Conservation (phyloP, 2,888 invertebrate species). For the Steinernema scapterisci region DNA sequence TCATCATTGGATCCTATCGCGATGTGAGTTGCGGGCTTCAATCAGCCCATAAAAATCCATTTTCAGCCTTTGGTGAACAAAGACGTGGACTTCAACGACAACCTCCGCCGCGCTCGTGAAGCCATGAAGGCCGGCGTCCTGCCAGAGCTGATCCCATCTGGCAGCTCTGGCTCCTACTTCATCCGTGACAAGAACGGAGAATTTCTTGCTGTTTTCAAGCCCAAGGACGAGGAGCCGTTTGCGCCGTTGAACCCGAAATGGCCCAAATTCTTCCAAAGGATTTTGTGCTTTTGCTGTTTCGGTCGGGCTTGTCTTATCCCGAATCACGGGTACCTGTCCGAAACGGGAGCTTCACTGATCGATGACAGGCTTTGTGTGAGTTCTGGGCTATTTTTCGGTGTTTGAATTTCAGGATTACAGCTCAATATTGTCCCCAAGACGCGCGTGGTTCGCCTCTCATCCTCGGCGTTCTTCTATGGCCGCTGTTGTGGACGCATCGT, state of each 20-base stretch:
- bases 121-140: slow-evolving; percentile 53
- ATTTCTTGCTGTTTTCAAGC: slow-evolving; percentile 94
- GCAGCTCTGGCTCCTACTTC: slow-evolving; percentile 84
- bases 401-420: slow-evolving; percentile 72
- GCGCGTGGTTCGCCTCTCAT: slow-evolving; percentile 84
- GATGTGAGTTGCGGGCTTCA: slow-evolving; percentile 13
- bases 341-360: slow-evolving; percentile 95
- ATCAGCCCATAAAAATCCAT: too few relatives aligned
- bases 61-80: slow-evolving; percentile 9
- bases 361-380: slow-evolving; percentile 78
- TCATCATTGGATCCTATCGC: neutral
- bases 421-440: slow-evolving; percentile 96
- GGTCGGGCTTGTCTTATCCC: slow-evolving; percentile 96
- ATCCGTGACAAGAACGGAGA: slow-evolving; percentile 81
- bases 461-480: slow-evolving; percentile 95
- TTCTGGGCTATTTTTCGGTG: slow-evolving; percentile 4
- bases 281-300: slow-evolving; percentile 84
- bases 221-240: slow-evolving; percentile 99
- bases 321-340: slow-evolving; percentile 96
- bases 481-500: slow-evolving; percentile 45
- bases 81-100: slow-evolving; percentile 46
- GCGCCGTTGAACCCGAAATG: slow-evolving; percentile 96
- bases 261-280: slow-evolving; percentile 95
- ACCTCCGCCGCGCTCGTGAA: slow-evolving; percentile 47
- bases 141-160: slow-evolving; percentile 57